Base-by-base conservation (phyloP, 1,140 invertebrate species). In the Sinonovacula constricta region DNA sequence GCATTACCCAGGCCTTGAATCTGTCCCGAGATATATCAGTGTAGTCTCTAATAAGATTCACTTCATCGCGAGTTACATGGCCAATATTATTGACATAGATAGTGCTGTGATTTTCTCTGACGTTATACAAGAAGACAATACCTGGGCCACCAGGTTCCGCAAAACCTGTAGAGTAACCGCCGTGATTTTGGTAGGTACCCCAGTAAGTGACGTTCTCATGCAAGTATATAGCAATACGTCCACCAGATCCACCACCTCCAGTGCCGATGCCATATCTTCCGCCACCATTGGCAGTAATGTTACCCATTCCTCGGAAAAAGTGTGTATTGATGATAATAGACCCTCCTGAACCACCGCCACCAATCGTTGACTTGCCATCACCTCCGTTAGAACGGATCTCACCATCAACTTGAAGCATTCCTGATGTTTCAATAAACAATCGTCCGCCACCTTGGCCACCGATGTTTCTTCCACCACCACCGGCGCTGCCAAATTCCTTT, bases 211-310 rank as follows among this genome's bases (percentile, higher is more conserved):
- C 71, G 65, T 88, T 88, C 34, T 81, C 60, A 24, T 68, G 74
- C 59, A 88, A 83, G 45, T 87, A 86, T 3, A 88, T 69, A 0
- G 85, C 84, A 36, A 88, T 82, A 18, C 86, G 78, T 2, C 86
- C 86, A 7, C 82, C 87, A 18, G 85, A 66, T 15, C 86, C 86
- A 30, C 82, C 86, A 34, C 86, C 85, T 22, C 86, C 86, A 30
- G 33, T 80, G 15, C 81, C 81, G 56, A 39, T 56, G 12, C 63
- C 24, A 51, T 79, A 86, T 26, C 79, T 77, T 60, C 68, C 56
- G n/a, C 86, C 86, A 12, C 86, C 86, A 84, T 87, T 88, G n/a
- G 82, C 81, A n/a, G 85, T 84, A 14, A 88, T 85, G 62, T 83
- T 86, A 22, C 85, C 86, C 34, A 82, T 68, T 30, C 86, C 86